These are phyloP conservation scores for Mesocricetus auratus DNA, from an alignment of 2,113 vertebrate species.

Conservation along the genomic window DNA sequence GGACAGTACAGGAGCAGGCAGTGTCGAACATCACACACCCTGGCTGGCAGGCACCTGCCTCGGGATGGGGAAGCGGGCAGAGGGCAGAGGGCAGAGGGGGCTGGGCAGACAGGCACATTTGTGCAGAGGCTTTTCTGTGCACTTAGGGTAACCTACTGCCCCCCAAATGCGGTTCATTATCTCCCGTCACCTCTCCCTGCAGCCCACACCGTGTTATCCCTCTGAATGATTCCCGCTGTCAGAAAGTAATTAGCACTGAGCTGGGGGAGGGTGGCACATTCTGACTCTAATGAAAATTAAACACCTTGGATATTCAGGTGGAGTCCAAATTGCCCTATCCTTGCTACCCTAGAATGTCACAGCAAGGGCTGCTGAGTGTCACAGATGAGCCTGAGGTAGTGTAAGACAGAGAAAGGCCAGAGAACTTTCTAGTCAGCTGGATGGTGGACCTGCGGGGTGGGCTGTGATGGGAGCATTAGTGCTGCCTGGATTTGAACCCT, in stretches of 20 bases:
- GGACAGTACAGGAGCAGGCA: slow-evolving; percentile 45
- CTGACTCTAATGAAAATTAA: slow-evolving; percentile 36
- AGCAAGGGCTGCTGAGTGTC: slow-evolving; percentile 10
- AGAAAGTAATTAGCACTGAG: not conserved
- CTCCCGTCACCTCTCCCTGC: not conserved
- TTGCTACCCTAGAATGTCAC: slow-evolving; percentile 27
- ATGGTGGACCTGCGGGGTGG: not conserved
- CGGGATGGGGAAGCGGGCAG: not conserved
- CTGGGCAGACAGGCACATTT: not conserved
- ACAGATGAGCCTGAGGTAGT: not conserved
- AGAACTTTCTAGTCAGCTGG: not conserved
- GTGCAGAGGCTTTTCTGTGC: not conserved
- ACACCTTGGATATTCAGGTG: not conserved
- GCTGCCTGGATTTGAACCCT: not conserved
- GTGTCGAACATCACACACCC: not conserved
- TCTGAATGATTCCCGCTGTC: not conserved
- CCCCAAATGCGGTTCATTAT: not conserved
- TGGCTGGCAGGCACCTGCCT: not conserved
- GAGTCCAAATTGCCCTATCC: slow-evolving; percentile 17
- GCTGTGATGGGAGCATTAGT: not conserved
- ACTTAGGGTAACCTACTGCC: not conserved
- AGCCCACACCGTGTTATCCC: not conserved
- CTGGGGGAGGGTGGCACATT: not conserved
- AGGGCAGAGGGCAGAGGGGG: not conserved
- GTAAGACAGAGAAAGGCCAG: not conserved